Evolutionary conservation across 2,113 vertebrate species (phyloP).

Genomic region (Egretta garzetta): DNA sequence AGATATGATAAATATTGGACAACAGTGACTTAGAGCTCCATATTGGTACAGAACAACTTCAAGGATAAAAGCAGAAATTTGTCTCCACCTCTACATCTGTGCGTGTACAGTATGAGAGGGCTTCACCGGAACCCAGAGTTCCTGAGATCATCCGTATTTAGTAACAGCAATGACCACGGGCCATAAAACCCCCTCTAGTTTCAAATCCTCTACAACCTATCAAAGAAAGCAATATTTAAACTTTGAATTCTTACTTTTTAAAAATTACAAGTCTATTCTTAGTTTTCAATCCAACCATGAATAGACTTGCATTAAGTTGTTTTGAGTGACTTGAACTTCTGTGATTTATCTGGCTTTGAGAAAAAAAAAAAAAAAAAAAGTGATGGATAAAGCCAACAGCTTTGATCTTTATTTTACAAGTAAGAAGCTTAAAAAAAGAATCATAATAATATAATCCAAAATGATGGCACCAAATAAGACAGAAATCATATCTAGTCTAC

Average conservation of each 20-base stretch:
- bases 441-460: slow-evolving; percentile 47
- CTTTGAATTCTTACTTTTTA: not conserved
- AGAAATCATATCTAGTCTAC: not conserved
- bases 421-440: slow-evolving; percentile 61
- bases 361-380: not conserved
- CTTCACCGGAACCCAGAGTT: not conserved
- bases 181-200: not conserved
- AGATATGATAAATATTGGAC: not conserved
- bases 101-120: not conserved
- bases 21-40: not conserved
- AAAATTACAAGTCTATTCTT: not conserved
- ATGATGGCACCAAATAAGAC: slow-evolving; percentile 28
- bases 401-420: slow-evolving; percentile 62
- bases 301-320: not conserved
- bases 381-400: slow-evolving; percentile 30
- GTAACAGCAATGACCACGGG: not conserved
- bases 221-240: not conserved
- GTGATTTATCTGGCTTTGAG: slow-evolving; percentile 19
- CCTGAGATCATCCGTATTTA: not conserved
- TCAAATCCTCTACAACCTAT: not conserved
- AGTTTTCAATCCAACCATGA: not conserved
- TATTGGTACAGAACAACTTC: not conserved
- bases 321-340: slow-evolving; percentile 3
- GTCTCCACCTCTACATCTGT: accelerated
- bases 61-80: not conserved